Percentiles rank a stretch among this genome's conserved stretches.
phyloP scores from a whole-genome alignment of 2,797 vertebrate species.

The Siniperca obscura region DNA sequence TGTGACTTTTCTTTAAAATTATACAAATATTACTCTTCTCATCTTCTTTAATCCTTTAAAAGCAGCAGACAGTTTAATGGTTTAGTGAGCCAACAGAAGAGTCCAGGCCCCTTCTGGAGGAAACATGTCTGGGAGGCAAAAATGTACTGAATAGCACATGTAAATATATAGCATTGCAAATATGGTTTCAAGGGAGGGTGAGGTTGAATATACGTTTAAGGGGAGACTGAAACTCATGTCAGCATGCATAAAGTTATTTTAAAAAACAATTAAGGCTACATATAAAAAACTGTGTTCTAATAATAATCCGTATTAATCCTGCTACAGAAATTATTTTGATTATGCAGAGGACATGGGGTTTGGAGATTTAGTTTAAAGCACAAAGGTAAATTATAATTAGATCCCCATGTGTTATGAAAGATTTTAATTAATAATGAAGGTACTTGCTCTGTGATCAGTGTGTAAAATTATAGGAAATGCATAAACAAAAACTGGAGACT shows the following conservation, averaged over 20 bases:
- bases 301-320: neutral
- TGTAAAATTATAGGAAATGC: neutral
- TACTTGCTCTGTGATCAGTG: neutral
- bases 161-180: neutral
- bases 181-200: neutral
- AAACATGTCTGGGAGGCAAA: slow-evolving; percentile 13
- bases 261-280: neutral
- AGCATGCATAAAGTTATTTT: neutral
- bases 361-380: neutral
- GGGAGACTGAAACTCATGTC: neutral
- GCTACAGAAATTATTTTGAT: neutral
- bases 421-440: neutral
- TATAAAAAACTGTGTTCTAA: neutral
- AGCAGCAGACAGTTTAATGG: slow-evolving; percentile 1
- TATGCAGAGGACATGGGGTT: neutral
- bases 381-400: neutral
- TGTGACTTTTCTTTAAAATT: neutral
- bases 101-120: slow-evolving; percentile 7
- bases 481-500: neutral
- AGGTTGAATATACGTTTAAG: neutral
- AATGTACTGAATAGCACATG: slow-evolving; percentile 15
- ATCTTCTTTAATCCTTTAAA: neutral
- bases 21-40: neutral
- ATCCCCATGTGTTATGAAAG: neutral
- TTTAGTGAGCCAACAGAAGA: slow-evolving; percentile 15